phyloP scores from a whole-genome alignment of 2,888 invertebrate species.

The Lobophora halterata region DNA sequence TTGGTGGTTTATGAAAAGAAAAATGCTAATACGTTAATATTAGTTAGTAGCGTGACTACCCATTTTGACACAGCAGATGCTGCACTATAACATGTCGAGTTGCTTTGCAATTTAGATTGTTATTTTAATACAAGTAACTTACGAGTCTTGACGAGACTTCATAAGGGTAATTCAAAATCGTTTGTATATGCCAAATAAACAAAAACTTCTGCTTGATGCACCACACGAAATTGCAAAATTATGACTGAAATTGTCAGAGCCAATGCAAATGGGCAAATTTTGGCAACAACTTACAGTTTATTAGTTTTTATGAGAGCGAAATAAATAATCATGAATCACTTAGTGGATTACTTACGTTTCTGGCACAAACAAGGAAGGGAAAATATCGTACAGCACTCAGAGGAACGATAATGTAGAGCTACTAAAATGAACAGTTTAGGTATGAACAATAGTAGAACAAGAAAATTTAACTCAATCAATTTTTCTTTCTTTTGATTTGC shows the following conservation, averaged over 20 bases:
- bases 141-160: too few relatives aligned
- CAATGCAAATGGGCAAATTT: constrained; percentile 19
- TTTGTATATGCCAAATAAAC: too few relatives aligned
- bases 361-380: constrained; percentile 48
- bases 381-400: constrained; percentile 28
- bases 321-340: constrained; percentile 51
- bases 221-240: too few relatives aligned
- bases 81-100: not conserved
- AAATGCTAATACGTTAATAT: constrained; percentile 30
- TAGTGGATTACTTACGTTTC: constrained; percentile 51
- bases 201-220: too few relatives aligned
- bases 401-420: constrained; percentile 30
- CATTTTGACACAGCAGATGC: constrained; percentile 16
- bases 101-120: not conserved
- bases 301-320: constrained; percentile 33
- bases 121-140: not conserved
- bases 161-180: too few relatives aligned
- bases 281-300: constrained; percentile 30
- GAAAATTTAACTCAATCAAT: not conserved
- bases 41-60: constrained; percentile 23
- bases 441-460: not conserved
- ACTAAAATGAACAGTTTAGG: not conserved
- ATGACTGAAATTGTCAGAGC: constrained; percentile 17
- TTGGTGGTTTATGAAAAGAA: constrained; percentile 39
- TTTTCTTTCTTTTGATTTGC: too few relatives aligned